Conservation (phyloP, 2,888 invertebrate genomes). For the Liopterus haemorrhoidalis region DNA sequence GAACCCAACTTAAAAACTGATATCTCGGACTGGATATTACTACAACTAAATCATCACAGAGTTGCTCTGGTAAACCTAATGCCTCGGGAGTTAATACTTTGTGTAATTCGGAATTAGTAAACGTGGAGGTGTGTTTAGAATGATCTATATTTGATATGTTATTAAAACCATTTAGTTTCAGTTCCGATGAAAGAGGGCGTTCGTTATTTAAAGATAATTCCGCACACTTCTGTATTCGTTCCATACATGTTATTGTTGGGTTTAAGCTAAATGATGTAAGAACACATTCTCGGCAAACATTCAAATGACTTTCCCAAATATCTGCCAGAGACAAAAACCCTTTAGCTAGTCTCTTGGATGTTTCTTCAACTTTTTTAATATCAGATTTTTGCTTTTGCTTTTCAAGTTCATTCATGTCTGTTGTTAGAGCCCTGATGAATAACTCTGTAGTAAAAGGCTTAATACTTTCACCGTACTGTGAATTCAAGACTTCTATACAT, state of each 20-base stretch:
- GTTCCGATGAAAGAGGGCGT: too few relatives aligned
- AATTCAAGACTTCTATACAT: constrained; percentile 50
- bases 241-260: constrained; percentile 57
- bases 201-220: constrained; percentile 47
- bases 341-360: constrained; percentile 53
- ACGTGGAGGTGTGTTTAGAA: constrained; percentile 5
- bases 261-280: constrained; percentile 71
- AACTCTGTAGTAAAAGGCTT: constrained; percentile 64
- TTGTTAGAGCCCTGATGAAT: constrained; percentile 67
- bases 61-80: constrained; percentile 58
- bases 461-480: constrained; percentile 52
- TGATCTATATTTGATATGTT: constrained; percentile 10
- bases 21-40: constrained; percentile 65
- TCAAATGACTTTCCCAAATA: constrained; percentile 53
- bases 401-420: constrained; percentile 71
- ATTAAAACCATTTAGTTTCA: too few relatives aligned
- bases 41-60: constrained; percentile 66
- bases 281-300: constrained; percentile 63
- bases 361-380: constrained; percentile 49
- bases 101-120: constrained; percentile 41
- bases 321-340: constrained; percentile 62
- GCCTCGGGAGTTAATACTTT: constrained; percentile 52
- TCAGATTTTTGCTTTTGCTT: constrained; percentile 55
- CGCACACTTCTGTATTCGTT: constrained; percentile 52
- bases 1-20: constrained; percentile 65